Conservation (phyloP, 1,140 invertebrate species). For the Condylostylus longicornis region DNA sequence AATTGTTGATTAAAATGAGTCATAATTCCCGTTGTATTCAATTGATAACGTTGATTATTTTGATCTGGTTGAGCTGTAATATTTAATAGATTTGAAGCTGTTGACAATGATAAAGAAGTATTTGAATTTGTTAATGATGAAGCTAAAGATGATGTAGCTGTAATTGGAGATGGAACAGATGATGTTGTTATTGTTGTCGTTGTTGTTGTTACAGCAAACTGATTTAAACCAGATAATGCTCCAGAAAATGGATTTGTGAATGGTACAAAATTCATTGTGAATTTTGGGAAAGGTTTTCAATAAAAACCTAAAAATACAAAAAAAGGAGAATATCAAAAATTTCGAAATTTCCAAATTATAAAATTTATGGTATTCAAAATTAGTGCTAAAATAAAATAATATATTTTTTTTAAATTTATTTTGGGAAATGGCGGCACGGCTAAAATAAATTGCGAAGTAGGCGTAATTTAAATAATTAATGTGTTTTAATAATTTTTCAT, state of each 20-base stretch:
- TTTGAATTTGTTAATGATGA: conserved; percentile 10
- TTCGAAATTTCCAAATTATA: too few relatives aligned
- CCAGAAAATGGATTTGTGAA: conserved; percentile 47
- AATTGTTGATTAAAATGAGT: conserved; percentile 23
- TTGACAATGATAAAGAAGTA: conserved; percentile 6
- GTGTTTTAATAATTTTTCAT: too few relatives aligned
- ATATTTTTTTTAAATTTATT: too few relatives aligned
- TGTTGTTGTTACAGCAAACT: conserved; percentile 41
- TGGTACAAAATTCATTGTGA: conserved; percentile 52
- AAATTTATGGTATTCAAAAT: too few relatives aligned
- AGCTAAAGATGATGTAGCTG: conserved; percentile 7
- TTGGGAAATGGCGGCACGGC: too few relatives aligned
- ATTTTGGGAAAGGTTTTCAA: conserved; percentile 10
- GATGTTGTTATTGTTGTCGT: conserved; percentile 24
- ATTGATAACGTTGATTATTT: conserved; percentile 11
- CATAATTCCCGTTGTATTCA: conserved; percentile 11
- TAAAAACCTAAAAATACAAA: too few relatives aligned
- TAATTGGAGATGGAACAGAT: conserved; percentile 14
- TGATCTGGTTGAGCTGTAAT: conserved; percentile 19
- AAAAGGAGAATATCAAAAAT: too few relatives aligned
- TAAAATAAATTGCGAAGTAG: too few relatives aligned
- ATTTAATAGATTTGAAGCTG: conserved; percentile 20
- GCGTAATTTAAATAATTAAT: too few relatives aligned
- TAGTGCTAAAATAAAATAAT: too few relatives aligned
- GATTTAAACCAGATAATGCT: conserved; percentile 42